phyloP scores from a whole-genome alignment of 1,140 invertebrate species.

The Zaprionus lachaisei region DNA sequence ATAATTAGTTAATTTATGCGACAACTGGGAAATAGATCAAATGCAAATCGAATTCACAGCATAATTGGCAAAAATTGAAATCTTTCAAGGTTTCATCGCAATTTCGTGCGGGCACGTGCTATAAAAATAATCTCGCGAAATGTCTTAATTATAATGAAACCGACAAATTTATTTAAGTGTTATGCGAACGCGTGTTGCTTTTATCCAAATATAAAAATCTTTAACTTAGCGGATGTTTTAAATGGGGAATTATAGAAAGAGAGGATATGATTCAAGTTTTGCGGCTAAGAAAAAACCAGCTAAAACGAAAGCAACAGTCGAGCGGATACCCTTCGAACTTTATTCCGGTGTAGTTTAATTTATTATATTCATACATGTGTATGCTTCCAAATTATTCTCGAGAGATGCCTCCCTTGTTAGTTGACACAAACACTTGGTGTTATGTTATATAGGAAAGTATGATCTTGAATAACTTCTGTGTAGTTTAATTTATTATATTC shows the following conservation, averaged over 20 bases:
- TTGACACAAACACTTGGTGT: too few species aligned
- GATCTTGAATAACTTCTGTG: too few species aligned
- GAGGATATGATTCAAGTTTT: constrained; percentile 41
- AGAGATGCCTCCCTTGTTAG: too few species aligned
- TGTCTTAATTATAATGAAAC: constrained; percentile 44
- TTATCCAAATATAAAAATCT: constrained; percentile 20
- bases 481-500: too few species aligned
- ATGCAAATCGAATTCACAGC: constrained; percentile 3
- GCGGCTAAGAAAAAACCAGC: not conserved
- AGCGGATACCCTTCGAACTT: too few species aligned
- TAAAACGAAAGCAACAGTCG: too few species aligned
- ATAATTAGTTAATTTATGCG: constrained; percentile 80
- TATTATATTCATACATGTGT: too few species aligned
- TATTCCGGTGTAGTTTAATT: too few species aligned
- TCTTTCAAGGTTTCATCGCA: constrained; percentile 20
- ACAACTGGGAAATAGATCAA: constrained; percentile 24
- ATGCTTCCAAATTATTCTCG: too few species aligned
- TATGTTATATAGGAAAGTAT: too few species aligned
- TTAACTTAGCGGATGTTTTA: constrained; percentile 22
- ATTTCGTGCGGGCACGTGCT: too few species aligned
- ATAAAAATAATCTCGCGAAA: constrained; percentile 20
- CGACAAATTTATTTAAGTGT: constrained; percentile 38
- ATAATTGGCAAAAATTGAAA: constrained; percentile 11
- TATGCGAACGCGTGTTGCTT: constrained; percentile 29
- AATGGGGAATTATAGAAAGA: constrained; percentile 26